These are phyloP conservation scores for Galerucella pusilla DNA, from an alignment of 2,888 invertebrate genomes.

Conservation along the genomic window DNA sequence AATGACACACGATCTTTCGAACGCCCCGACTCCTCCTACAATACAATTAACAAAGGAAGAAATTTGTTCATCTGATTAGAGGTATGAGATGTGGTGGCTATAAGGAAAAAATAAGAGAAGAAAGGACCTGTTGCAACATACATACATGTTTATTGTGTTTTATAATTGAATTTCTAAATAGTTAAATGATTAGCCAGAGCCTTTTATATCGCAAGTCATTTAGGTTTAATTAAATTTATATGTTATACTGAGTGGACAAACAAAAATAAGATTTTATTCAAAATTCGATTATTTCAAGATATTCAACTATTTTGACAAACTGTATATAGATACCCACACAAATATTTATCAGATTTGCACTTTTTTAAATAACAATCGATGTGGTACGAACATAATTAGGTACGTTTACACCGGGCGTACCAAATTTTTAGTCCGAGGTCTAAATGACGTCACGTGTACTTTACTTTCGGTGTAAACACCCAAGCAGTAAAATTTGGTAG, in stretches of 20 bases:
- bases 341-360: not conserved
- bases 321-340: not conserved
- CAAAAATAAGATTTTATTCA: not conserved
- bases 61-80: conserved; percentile 36
- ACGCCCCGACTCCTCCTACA: conserved; percentile 9
- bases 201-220: conserved; percentile 61
- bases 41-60: conserved; percentile 33
- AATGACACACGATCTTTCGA: conserved; percentile 20
- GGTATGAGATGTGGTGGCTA: conserved; percentile 24
- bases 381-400: no score
- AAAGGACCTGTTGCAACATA: conserved; percentile 49
- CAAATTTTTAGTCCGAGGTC: no score
- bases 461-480: no score
- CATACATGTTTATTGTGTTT: conserved; percentile 59
- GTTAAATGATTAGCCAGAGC: conserved; percentile 59
- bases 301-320: not conserved
- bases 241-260: conserved; percentile 48
- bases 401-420: no score
- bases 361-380: not conserved
- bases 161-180: conserved; percentile 63
- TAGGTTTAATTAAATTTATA: conserved; percentile 64
- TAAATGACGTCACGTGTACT: no score
- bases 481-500: no score
- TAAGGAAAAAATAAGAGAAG: conserved; percentile 26
- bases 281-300: not conserved